A percentile compares a stretch with the other conserved stretches of the same genome.
Conservation (phyloP, 2,888 invertebrate genomes). For the Gnatocerus cornutus region DNA sequence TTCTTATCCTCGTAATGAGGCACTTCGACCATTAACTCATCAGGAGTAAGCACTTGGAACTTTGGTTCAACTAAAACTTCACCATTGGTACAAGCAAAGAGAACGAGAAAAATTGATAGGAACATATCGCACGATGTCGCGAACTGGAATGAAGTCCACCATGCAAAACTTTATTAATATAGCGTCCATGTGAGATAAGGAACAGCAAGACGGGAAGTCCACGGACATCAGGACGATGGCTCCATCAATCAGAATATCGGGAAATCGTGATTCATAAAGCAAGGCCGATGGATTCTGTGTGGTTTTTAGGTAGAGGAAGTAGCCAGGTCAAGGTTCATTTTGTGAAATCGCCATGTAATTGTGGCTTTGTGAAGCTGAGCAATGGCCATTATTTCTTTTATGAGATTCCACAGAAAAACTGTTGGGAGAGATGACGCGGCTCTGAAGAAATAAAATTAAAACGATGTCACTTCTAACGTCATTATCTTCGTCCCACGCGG, state of each 20-base stretch:
- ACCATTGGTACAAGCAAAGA: constrained; percentile 12
- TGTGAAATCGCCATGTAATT: background rate
- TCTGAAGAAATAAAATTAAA: constrained; percentile 1
- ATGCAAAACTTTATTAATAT: constrained; percentile 31
- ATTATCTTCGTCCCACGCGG: background rate
- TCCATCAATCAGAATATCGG: background rate
- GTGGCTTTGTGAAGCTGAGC: background rate
- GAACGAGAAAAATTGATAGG: constrained; percentile 7
- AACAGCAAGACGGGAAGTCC: constrained; percentile 17
- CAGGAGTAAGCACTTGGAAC: constrained; percentile 48
- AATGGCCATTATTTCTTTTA: too few species aligned
- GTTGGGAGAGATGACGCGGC: background rate
- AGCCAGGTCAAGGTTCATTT: background rate
- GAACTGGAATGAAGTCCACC: constrained; percentile 28
- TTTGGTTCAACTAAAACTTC: constrained; percentile 23
- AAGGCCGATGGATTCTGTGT: background rate
- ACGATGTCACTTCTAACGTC: constrained; percentile 4
- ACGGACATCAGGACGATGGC: constrained; percentile 1
- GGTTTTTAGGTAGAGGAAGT: constrained; percentile 8
- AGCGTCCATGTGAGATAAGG: constrained; percentile 19
- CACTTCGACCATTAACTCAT: constrained; percentile 48
- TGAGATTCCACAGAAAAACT: too few species aligned
- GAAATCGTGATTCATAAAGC: background rate
- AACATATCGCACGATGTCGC: constrained; percentile 31
- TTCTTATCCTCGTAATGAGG: constrained; percentile 27